Evolutionary conservation across 2,888 invertebrate genomes (phyloP), one percentile per base, ranked within the genome.

Genomic region (Macropis europaea): DNA sequence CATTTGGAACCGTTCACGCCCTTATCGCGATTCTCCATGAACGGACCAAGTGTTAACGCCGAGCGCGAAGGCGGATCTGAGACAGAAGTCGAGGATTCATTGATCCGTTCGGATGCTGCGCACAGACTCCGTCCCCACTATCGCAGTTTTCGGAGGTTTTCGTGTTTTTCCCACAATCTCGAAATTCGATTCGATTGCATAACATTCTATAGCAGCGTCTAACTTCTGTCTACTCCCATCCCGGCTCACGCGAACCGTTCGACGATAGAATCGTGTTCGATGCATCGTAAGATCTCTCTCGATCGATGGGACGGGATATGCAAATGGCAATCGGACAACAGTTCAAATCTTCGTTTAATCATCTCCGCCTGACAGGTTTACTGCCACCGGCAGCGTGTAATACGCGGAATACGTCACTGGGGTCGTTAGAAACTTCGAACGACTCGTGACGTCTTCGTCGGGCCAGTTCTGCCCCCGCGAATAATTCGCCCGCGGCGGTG

Each of bases 61-160:
- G 67, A 64, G 59, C 71, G 64, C 67, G 54, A 57, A 59, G 62
- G 60, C 68, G 59, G 64, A 81, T 69, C 71, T 75, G 75, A 62
- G 74, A 59, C 54, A 61, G 64, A 59, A 60, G 57, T 56, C 67
- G 64, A 66, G 63, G 72, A 77, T 73, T 83, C 85, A 86, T 86
- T 81, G 86, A 86, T 86, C 86, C 85, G 69, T 73, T 82, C 70
- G 86, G 86, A 86, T 85, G 86, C 86, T 86, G 86, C 86, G 86
- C 86, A 76, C 60, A 66, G 67, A 75, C 62, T 60, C 34, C 45
- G 68, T 56, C 76, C 79, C 73, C 76, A 62, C 78, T 69, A 67
- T 43, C 59, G 13, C 26, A 15, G 66, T 48, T 66, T 69, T 75
- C 17, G 64, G 48, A 13, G 30, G 53, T 67, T 72, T 66, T 54